Base-by-base conservation (phyloP, 2,113 vertebrate species). In the Mustelus asterias region DNA sequence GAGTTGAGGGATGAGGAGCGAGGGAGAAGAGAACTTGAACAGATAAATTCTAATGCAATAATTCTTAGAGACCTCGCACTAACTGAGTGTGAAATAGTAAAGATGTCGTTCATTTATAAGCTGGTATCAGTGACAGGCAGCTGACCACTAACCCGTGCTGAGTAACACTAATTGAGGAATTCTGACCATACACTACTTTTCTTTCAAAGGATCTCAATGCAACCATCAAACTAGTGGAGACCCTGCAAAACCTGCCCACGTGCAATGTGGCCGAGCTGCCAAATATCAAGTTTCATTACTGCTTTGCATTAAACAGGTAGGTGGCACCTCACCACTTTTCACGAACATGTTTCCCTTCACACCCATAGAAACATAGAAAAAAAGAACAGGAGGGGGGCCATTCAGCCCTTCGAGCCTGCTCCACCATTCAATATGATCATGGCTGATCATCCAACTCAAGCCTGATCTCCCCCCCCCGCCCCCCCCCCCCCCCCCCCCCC, bases 301-400 rank as follows among this genome's bases (percentile, higher is more conserved):
- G 98, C 83, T 99, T 99, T 95, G 98, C 99, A 96, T 97, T 99
- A 29, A 99, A 98, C 97, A 98, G 98, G 99, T 99, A 97, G 96
- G 96, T 60, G 44, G 6, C 20, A n/a, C 3, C 8, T 13, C 5
- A 14, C 13, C 33, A 37, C 58, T 63, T 9, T 10, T 22, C 89
- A 33, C 60, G 0, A 41, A 41, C 37, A 1, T 6, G 7, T 44
- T 14, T 37, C 80, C 16, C 41, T 83, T 41, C 14, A 18, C n/a
- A 16, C 76, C 37, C n/a, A 16, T 48, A 48, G 44, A 48, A 48
- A 2, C 48, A 54, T 54, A 54, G 48, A 5, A 54, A 54, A 54
- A 54, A 54, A 4, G 48, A 5, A 4, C 48, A 54, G 48, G 48
- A 54, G 48, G 4, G n/a, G n/a, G n/a, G n/a, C n/a, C n/a, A n/a